Conservation (phyloP, 1,140 invertebrate genomes). For the Drosophila takahashii region DNA sequence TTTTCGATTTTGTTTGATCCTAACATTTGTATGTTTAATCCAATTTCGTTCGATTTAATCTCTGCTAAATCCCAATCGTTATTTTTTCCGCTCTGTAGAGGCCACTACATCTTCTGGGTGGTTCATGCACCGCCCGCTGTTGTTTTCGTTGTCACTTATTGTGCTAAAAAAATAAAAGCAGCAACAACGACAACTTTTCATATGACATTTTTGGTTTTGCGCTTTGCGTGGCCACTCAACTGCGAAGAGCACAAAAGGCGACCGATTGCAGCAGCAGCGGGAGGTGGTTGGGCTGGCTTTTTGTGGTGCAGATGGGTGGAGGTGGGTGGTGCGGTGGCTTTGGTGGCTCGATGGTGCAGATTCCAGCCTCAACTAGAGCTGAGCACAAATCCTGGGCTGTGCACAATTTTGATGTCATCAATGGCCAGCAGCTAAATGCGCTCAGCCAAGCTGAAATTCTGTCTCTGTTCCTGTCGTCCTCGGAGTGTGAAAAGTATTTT, state of each 20-base stretch:
- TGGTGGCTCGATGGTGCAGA: conserved; percentile 17
- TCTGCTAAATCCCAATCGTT: too few species aligned
- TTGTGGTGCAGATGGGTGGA: conserved; percentile 1
- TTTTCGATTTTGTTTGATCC: not conserved
- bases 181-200: conserved; percentile 56
- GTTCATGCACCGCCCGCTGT: conserved; percentile 74
- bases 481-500: conserved; percentile 31
- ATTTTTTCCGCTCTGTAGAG: conserved; percentile 7
- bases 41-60: too few species aligned
- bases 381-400: conserved; percentile 44
- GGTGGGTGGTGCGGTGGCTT: conserved; percentile 7
- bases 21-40: not conserved
- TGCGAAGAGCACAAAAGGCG: conserved; percentile 81
- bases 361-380: conserved; percentile 10
- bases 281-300: not conserved
- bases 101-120: conserved; percentile 34
- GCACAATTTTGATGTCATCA: conserved; percentile 72
- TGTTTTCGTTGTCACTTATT: conserved; percentile 83
- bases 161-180: conserved; percentile 51
- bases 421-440: conserved; percentile 50
- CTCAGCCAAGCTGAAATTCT: conserved; percentile 73
- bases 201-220: conserved; percentile 79
- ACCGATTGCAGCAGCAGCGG: conserved; percentile 59
- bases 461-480: conserved; percentile 30
- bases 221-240: conserved; percentile 83